Percentiles rank a stretch among this genome's conserved stretches.
phyloP scores from a whole-genome alignment of 2,113 vertebrate genomes.

The Toxotes chatareus region DNA sequence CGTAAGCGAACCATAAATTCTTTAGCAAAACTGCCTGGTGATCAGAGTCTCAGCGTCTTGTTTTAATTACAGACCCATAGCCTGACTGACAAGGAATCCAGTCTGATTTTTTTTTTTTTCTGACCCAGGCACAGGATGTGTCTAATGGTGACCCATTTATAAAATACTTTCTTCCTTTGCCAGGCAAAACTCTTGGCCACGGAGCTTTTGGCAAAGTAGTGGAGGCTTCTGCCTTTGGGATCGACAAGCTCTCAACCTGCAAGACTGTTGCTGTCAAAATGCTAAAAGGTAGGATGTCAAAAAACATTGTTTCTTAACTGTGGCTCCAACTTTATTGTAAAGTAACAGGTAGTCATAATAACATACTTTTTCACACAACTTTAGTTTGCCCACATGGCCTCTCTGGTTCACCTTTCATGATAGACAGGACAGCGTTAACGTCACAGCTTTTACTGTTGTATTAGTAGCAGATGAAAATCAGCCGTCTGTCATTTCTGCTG shows the following conservation, averaged over 20 bases:
- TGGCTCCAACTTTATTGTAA: neutral
- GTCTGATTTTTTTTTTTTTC: conserved; percentile 66
- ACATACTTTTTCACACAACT: neutral
- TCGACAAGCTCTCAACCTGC: conserved; percentile 96
- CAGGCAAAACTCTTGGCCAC: conserved; percentile 95
- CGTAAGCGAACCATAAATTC: conserved; percentile 70
- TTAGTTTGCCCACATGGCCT: neutral
- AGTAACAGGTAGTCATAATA: neutral
- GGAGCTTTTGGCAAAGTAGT: conserved; percentile 97
- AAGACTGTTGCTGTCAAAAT: conserved; percentile 98
- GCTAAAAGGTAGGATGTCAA: conserved; percentile 89
- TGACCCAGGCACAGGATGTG: conserved; percentile 43
- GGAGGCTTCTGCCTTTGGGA: conserved; percentile 95
- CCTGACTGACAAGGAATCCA: conserved; percentile 64
- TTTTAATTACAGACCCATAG: conserved; percentile 76
- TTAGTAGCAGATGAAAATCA: conserved; percentile 50
- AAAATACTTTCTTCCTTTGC: conserved; percentile 38
- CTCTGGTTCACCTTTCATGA: neutral
- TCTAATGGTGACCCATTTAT: conserved; percentile 38
- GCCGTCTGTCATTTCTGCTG: conserved; percentile 24
- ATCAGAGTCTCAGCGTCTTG: conserved; percentile 66
- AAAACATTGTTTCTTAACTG: neutral
- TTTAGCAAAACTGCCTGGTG: conserved; percentile 46
- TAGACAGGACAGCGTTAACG: conserved; percentile 3
- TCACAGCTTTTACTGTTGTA: conserved; percentile 10